These are phyloP conservation scores for Pampus argenteus DNA, from an alignment of 2,797 vertebrate species.

Conservation along the genomic window DNA sequence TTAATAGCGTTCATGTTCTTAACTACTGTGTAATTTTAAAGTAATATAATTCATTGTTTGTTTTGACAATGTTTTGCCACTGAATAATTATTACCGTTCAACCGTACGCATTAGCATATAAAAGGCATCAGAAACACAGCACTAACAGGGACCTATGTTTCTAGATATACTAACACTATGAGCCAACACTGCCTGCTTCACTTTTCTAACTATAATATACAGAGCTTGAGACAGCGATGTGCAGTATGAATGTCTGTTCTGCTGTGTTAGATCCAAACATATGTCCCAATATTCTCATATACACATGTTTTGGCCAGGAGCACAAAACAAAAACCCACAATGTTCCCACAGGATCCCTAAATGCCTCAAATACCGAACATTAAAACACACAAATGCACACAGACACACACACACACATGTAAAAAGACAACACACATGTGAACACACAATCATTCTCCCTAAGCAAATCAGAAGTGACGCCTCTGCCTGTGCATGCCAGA, in stretches of 20 bases:
- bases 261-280: slow-evolving; percentile 44
- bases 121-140: background rate
- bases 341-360: slow-evolving; percentile 38
- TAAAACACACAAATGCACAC: slow-evolving; percentile 10
- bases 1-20: too few species aligned
- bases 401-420: slow-evolving; percentile 22
- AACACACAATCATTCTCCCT: slow-evolving; percentile 33
- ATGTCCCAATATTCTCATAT: slow-evolving; percentile 51
- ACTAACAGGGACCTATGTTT: background rate
- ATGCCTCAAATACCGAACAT: slow-evolving; percentile 36
- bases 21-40: background rate
- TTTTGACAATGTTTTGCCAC: background rate
- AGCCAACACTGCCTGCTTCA: background rate
- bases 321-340: slow-evolving; percentile 32
- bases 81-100: background rate
- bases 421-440: slow-evolving; percentile 10
- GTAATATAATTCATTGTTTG: background rate
- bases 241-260: slow-evolving; percentile 12
- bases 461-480: slow-evolving; percentile 66
- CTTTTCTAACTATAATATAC: background rate
- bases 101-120: background rate
- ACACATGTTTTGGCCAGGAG: slow-evolving; percentile 50
- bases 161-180: background rate
- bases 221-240: background rate
- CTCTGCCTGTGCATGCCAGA: slow-evolving; percentile 65